Percentiles rank a stretch among this genome's conserved stretches.
phyloP scores from a whole-genome alignment of 2,797 vertebrate genomes.

The Hippopotamyrus pictus region DNA sequence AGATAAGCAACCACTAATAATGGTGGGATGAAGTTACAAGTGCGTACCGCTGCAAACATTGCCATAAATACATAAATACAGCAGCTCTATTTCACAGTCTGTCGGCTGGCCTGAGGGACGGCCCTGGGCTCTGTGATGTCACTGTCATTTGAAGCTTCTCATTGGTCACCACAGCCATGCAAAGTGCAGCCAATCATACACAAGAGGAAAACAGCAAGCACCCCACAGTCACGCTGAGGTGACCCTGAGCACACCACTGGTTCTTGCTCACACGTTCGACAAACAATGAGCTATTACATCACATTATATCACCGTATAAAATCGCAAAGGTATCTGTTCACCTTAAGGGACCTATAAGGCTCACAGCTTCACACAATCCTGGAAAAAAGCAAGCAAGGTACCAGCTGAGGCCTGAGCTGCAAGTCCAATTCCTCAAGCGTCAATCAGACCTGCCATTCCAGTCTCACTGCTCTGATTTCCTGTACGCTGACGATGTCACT shows the following conservation, averaged over 20 bases:
- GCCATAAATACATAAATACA: neutral
- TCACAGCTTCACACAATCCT: neutral
- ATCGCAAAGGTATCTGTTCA: neutral
- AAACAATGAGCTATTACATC: neutral
- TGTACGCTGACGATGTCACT: neutral
- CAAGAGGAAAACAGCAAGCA: neutral
- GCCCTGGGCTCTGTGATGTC: neutral
- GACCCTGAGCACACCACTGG: neutral
- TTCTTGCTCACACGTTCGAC: neutral
- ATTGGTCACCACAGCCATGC: neutral
- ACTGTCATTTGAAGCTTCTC: neutral
- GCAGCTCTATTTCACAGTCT: neutral
- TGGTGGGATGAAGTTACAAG: neutral
- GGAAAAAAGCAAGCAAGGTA: neutral
- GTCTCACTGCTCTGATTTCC: neutral
- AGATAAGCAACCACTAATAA: neutral
- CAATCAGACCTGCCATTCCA: neutral
- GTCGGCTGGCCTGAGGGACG: neutral
- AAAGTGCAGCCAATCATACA: neutral
- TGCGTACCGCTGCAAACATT: neutral
- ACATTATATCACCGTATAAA: neutral
- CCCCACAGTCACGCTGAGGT: neutral
- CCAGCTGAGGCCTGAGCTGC: neutral
- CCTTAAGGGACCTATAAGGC: neutral
- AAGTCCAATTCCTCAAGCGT: neutral